These are phyloP conservation scores for Loripinus fragilis DNA, from an alignment of 2,888 invertebrate genomes.

Conservation along the genomic window DNA sequence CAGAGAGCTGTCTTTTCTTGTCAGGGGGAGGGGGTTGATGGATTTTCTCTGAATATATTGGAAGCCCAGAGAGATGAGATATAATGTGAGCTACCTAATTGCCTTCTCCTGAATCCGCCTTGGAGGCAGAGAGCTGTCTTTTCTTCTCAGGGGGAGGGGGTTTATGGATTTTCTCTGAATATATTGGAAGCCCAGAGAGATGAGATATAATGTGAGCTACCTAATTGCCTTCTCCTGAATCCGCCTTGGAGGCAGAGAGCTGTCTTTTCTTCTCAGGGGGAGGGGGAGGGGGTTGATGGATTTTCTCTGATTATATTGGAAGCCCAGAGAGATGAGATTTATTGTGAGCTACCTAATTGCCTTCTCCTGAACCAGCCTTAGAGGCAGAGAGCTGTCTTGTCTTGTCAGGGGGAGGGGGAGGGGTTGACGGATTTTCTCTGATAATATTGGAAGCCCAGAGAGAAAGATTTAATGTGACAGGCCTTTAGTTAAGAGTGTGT, in stretches of 20 bases:
- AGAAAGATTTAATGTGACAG: neutral
- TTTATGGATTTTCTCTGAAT: constrained; percentile 15
- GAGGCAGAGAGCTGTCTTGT: too few relatives aligned
- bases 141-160: too few relatives aligned
- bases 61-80: neutral
- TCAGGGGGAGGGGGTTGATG: too few relatives aligned
- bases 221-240: too few relatives aligned
- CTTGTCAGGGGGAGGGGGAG: too few relatives aligned
- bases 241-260: too few relatives aligned
- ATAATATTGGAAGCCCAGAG: neutral
- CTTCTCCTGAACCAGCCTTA: too few relatives aligned
- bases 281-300: constrained; percentile 16
- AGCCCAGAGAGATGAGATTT: neutral
- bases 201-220: neutral
- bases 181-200: neutral
- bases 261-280: too few relatives aligned
- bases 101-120: too few relatives aligned
- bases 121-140: too few relatives aligned
- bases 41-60: constrained; percentile 17
- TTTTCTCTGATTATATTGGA: constrained; percentile 14
- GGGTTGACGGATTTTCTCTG: constrained; percentile 12
- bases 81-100: neutral
- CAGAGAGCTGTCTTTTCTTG: too few relatives aligned
- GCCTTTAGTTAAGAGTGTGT: too few relatives aligned
- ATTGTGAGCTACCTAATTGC: neutral